These are phyloP conservation scores for Phasianus colchicus DNA, from an alignment of 2,113 vertebrate species.

Conservation along the genomic window DNA sequence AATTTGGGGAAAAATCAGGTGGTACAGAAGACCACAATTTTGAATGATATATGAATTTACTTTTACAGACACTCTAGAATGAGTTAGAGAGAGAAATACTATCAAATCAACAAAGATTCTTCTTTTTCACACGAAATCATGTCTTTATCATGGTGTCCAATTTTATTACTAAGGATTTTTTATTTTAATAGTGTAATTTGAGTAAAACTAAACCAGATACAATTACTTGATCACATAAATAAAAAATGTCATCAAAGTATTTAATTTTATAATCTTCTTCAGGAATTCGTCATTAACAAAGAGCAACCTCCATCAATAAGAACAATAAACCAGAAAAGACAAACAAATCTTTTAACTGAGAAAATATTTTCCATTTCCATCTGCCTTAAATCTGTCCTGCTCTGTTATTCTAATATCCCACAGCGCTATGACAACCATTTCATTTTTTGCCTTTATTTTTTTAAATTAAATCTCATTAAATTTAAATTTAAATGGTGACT, in stretches of 20 bases:
- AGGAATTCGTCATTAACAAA: background rate
- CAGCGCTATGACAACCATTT: background rate
- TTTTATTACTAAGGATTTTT: background rate
- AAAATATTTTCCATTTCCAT: background rate
- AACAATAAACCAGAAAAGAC: background rate
- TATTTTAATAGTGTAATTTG: background rate
- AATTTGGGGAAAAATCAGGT: background rate
- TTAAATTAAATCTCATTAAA: slow-evolving; percentile 21
- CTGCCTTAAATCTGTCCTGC: background rate
- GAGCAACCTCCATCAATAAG: background rate
- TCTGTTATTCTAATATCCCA: background rate
- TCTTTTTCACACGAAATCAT: background rate
- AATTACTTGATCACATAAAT: background rate
- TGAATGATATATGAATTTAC: background rate
- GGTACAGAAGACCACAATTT: background rate
- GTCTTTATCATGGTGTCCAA: background rate
- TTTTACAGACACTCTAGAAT: background rate
- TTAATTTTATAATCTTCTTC: background rate
- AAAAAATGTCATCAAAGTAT: background rate
- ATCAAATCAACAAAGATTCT: background rate
- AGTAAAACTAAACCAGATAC: background rate
- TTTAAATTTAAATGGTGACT: background rate
- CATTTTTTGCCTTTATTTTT: background rate
- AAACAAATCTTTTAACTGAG: background rate
- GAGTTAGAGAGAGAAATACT: background rate